These are phyloP conservation scores for Monomorium pharaonis DNA, from an alignment of 1,140 invertebrate genomes.

Conservation along the genomic window DNA sequence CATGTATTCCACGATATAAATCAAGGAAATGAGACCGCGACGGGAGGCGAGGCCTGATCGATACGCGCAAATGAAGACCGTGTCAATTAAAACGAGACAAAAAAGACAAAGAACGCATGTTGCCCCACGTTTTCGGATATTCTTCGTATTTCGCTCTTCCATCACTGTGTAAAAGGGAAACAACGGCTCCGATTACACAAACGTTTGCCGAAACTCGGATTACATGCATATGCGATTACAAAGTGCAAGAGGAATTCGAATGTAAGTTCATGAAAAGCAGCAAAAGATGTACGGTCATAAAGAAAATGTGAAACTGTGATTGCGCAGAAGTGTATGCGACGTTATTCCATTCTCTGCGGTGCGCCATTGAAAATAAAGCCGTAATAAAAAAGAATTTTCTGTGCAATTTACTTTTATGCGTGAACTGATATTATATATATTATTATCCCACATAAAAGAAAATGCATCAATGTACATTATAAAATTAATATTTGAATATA, in stretches of 20 bases:
- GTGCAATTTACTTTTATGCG: background rate
- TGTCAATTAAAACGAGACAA: background rate
- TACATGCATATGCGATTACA: conserved; percentile 10
- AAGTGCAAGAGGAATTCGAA: background rate
- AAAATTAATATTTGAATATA: background rate
- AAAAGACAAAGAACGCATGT: background rate
- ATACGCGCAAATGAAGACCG: conserved; percentile 7
- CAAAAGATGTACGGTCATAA: background rate
- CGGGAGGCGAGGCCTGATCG: background rate
- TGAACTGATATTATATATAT: background rate
- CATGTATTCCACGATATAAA: conserved; percentile 27
- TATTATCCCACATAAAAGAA: background rate
- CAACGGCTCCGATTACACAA: conserved; percentile 17
- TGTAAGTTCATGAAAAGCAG: background rate
- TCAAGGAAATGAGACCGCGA: conserved; percentile 30
- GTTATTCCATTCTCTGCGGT: background rate
- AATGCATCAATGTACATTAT: background rate
- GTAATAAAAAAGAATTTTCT: background rate
- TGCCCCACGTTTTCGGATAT: background rate
- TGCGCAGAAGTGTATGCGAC: background rate
- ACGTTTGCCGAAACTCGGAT: conserved; percentile 6
- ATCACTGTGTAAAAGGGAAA: background rate
- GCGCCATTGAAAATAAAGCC: background rate
- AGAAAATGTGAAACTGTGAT: conserved; percentile 7
- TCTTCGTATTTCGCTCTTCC: background rate